A percentile compares a stretch with the other conserved stretches of the same genome.
phyloP scores from a whole-genome alignment of 2,113 vertebrate genomes.

The Chrysemys picta region DNA sequence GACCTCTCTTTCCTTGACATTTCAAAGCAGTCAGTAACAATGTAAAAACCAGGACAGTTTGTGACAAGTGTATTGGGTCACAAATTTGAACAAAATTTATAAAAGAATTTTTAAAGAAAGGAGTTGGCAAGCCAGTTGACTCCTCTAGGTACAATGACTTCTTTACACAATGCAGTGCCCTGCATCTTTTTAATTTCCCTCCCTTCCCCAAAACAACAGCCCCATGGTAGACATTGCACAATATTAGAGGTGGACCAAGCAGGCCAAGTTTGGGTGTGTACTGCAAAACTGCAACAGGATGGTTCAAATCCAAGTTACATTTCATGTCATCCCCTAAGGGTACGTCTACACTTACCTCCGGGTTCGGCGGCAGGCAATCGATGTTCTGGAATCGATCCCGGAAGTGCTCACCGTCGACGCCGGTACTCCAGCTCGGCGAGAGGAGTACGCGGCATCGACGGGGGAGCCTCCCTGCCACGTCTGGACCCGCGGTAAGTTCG shows the following conservation, averaged over 20 bases:
- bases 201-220: not conserved
- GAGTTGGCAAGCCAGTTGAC: not conserved
- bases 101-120: not conserved
- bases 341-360: no score
- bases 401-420: no score
- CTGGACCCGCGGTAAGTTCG: no score
- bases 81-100: not conserved
- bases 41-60: not conserved
- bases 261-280: not conserved
- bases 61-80: not conserved
- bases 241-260: not conserved
- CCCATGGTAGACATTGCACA: not conserved
- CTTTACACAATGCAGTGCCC: not conserved
- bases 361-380: no score
- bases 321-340: not conserved
- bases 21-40: constrained; percentile 5
- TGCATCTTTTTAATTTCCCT: not conserved
- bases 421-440: no score
- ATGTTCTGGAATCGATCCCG: no score
- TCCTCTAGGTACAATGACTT: not conserved
- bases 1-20: not conserved
- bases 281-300: not conserved
- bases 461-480: no score
- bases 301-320: not conserved
- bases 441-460: no score